phyloP scores from a whole-genome alignment of 1,140 invertebrate genomes.

The Protaetia brevitarsis region DNA sequence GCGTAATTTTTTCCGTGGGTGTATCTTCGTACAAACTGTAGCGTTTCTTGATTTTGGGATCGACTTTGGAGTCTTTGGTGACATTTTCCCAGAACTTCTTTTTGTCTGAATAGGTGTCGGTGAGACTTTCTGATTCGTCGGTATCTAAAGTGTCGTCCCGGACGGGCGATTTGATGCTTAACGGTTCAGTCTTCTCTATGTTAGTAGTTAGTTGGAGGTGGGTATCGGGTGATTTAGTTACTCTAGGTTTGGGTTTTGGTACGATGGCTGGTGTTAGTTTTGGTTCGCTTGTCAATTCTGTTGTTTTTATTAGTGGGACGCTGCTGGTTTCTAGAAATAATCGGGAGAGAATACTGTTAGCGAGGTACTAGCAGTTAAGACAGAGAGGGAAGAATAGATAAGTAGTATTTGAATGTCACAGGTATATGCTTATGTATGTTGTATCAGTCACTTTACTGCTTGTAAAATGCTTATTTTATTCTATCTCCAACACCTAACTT shows the following conservation, averaged over 20 bases:
- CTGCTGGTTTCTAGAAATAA: slow-evolving; percentile 50
- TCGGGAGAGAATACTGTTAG: slow-evolving; percentile 44
- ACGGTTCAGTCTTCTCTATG: slow-evolving; percentile 30
- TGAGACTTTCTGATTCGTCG: slow-evolving; percentile 31
- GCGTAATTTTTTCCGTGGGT: slow-evolving; percentile 31
- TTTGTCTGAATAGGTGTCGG: slow-evolving; percentile 48
- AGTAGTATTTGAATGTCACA: slow-evolving; percentile 26
- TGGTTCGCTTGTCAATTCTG: slow-evolving; percentile 21
- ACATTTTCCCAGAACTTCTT: slow-evolving; percentile 54
- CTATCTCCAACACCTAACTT: slow-evolving; percentile 34
- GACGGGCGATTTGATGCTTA: slow-evolving; percentile 37
- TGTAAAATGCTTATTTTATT: neutral
- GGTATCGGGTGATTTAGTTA: slow-evolving; percentile 35
- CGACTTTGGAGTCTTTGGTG: slow-evolving; percentile 31
- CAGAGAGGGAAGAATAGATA: slow-evolving; percentile 25
- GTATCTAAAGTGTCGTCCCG: slow-evolving; percentile 40
- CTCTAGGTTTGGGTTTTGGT: slow-evolving; percentile 47
- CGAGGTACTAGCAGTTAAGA: slow-evolving; percentile 42
- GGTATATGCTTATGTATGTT: slow-evolving; percentile 19
- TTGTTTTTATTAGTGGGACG: slow-evolving; percentile 40
- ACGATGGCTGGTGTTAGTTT: slow-evolving; percentile 22
- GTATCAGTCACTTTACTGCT: neutral
- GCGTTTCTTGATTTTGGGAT: slow-evolving; percentile 34
- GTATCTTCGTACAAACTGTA: slow-evolving; percentile 39
- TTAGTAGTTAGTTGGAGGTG: slow-evolving; percentile 30